Percentiles rank a stretch among this genome's conserved stretches.
phyloP scores from a whole-genome alignment of 2,113 vertebrate species.

The Phasianus colchicus region DNA sequence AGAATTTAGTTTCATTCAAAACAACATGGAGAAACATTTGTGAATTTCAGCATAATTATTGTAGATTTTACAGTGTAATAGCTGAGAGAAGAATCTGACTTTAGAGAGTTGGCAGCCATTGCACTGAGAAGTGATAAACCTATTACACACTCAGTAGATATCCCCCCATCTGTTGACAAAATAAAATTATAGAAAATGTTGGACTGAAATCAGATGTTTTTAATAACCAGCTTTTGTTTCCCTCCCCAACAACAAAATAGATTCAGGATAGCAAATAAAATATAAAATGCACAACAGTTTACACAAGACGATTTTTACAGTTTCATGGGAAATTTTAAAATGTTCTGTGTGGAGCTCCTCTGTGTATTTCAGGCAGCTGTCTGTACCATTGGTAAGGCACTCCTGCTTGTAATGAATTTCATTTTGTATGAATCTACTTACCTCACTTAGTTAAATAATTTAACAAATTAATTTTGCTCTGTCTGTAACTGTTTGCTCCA shows the following conservation, averaged over 20 bases:
- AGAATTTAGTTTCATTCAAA: neutral
- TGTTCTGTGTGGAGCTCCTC: neutral
- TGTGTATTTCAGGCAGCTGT: conserved; percentile 51
- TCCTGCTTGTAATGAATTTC: neutral
- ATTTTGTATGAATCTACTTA: neutral
- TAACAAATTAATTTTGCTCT: conserved; percentile 30
- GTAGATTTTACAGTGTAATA: neutral
- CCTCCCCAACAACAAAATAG: neutral
- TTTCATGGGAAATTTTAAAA: neutral
- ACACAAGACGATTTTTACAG: neutral
- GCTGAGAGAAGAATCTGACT: neutral
- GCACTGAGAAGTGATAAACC: conserved; percentile 22
- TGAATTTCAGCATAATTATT: neutral
- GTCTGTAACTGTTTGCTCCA: conserved; percentile 15
- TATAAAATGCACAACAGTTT: neutral
- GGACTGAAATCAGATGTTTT: conserved; percentile 34
- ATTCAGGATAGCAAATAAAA: conserved; percentile 1
- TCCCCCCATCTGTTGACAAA: conserved; percentile 54
- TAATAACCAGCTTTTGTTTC: conserved; percentile 25
- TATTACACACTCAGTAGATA: neutral
- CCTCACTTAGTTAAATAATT: conserved; percentile 42
- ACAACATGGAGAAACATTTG: neutral
- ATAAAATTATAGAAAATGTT: conserved; percentile 37
- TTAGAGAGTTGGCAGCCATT: conserved; percentile 34
- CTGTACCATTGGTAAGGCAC: neutral